These are phyloP conservation scores for Cyphomyrmex costatus DNA, from an alignment of 1,140 invertebrate genomes.

Conservation along the genomic window DNA sequence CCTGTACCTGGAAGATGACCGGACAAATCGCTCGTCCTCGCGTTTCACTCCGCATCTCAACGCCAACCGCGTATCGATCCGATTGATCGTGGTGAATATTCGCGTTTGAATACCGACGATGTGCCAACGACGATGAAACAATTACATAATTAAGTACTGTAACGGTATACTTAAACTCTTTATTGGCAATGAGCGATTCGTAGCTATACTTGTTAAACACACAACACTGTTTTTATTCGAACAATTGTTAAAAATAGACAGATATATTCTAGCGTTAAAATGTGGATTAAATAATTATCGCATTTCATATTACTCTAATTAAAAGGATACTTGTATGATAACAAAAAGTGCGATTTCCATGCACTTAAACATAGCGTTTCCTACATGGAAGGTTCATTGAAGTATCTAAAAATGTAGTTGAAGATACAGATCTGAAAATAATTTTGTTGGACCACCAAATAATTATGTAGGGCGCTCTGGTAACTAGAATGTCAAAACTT, in stretches of 20 bases:
- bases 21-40: constrained; percentile 55
- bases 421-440: no score
- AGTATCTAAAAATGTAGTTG: no score
- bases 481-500: no score
- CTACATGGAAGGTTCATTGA: no score
- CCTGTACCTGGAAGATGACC: constrained; percentile 59
- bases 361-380: neutral
- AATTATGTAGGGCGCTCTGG: no score
- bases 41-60: constrained; percentile 34
- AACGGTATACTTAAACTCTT: neutral
- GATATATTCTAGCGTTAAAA: neutral
- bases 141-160: constrained; percentile 21
- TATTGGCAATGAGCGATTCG: neutral
- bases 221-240: neutral
- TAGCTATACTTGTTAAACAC: neutral
- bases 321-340: neutral
- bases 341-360: neutral
- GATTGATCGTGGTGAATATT: constrained; percentile 22
- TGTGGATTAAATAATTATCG: neutral
- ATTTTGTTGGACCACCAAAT: no score
- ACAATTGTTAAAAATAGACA: neutral
- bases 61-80: constrained; percentile 43
- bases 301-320: neutral
- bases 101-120: constrained; percentile 17
- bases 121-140: neutral